phyloP scores from a whole-genome alignment of 2,888 invertebrate genomes.

The Anaspis maculata region DNA sequence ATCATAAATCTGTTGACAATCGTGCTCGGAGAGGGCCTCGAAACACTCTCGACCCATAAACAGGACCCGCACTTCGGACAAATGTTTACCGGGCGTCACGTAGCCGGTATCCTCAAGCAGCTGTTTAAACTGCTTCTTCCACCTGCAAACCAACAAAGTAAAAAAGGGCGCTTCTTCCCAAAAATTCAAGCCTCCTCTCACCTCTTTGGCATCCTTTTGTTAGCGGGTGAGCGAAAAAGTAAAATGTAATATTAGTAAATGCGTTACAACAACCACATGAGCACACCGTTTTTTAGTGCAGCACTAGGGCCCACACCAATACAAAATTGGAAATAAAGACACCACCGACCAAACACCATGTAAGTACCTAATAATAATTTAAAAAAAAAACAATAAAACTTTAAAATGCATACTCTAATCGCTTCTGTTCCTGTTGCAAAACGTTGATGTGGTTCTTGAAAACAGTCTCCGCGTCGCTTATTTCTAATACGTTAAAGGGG shows the following conservation, averaged over 20 bases:
- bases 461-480: conserved; percentile 84
- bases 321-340: too few relatives aligned
- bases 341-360: too few relatives aligned
- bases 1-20: conserved; percentile 88
- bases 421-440: conserved; percentile 84
- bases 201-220: conserved; percentile 49
- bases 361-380: too few relatives aligned
- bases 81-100: conserved; percentile 89
- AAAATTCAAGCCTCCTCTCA: conserved; percentile 26
- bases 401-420: conserved; percentile 67
- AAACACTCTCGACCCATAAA: conserved; percentile 94
- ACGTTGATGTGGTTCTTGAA: conserved; percentile 88
- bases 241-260: conserved; percentile 12
- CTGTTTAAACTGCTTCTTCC: conserved; percentile 91
- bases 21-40: conserved; percentile 81
- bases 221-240: conserved; percentile 14
- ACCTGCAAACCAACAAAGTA: conserved; percentile 47
- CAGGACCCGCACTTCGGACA: conserved; percentile 81
- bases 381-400: too few relatives aligned
- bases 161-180: not conserved
- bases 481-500: conserved; percentile 86
- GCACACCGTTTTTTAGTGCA: not conserved
- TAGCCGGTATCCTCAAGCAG: conserved; percentile 89
- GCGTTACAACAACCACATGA: not conserved
- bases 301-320: too few relatives aligned